Evolutionary conservation across 2,888 invertebrate species (phyloP).

Genomic region (Thysanoteuthis rhombus): DNA sequence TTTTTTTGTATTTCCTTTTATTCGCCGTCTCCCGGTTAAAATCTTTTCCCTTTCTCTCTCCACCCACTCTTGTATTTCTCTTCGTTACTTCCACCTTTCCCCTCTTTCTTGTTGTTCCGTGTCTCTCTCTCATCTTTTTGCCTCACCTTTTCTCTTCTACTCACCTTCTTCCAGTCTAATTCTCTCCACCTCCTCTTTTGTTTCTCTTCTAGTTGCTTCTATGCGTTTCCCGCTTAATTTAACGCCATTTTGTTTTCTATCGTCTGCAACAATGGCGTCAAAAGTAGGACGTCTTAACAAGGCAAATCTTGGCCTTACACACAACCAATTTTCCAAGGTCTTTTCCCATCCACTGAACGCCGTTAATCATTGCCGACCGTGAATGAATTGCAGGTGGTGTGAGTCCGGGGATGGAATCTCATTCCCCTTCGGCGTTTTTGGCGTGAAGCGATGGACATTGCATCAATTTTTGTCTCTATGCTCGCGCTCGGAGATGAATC

Average conservation of each 20-base stretch:
- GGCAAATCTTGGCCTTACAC: not conserved
- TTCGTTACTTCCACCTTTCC: too few relatives aligned
- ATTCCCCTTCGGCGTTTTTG: not conserved
- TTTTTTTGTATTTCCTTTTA: too few relatives aligned
- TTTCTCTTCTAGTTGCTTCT: not conserved
- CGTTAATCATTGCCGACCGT: not conserved
- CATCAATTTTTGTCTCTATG: not conserved
- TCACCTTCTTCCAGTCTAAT: not conserved
- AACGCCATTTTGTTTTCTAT: not conserved
- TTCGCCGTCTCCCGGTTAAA: too few relatives aligned
- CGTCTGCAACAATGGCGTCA: not conserved
- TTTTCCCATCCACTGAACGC: not conserved
- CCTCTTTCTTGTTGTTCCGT: too few relatives aligned
- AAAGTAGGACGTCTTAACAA: not conserved
- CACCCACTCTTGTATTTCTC: not conserved
- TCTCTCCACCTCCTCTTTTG: not conserved
- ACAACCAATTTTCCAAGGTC: not conserved
- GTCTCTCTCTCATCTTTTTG: not conserved
- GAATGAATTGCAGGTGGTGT: not conserved
- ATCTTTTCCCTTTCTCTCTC: not conserved
- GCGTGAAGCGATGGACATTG: not conserved
- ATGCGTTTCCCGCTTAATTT: not conserved
- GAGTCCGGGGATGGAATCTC: not conserved
- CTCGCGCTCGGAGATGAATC: not conserved
- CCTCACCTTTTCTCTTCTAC: not conserved